Conservation (phyloP, 35 echinoderm and acorn worm genomes). For the Ophioderma brevispina region DNA sequence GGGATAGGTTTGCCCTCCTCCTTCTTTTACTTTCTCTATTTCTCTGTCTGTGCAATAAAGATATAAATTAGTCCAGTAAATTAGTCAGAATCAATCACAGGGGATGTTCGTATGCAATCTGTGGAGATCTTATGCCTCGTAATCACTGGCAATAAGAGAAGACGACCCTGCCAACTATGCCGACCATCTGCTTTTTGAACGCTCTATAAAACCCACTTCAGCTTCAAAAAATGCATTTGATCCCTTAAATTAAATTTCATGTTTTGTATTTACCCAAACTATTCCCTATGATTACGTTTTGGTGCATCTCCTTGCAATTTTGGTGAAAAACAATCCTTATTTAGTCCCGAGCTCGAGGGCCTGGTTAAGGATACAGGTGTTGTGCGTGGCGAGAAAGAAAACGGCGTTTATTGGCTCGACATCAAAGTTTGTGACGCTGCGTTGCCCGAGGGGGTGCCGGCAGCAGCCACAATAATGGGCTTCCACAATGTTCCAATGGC, state of each 20-base stretch:
- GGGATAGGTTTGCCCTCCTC: background rate
- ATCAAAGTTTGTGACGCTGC: background rate
- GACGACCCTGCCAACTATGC: background rate
- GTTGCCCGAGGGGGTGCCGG: background rate
- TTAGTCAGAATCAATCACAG: background rate
- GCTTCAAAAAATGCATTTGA: background rate
- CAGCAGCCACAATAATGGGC: slow-evolving; percentile 36
- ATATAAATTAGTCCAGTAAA: background rate
- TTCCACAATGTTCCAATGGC: slow-evolving; percentile 50
- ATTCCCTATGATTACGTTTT: background rate
- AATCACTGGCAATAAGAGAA: background rate
- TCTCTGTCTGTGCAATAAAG: background rate
- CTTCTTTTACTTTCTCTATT: background rate
- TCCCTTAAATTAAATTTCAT: background rate
- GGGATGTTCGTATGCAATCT: background rate
- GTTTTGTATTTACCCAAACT: background rate
- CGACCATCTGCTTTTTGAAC: background rate
- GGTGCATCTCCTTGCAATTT: background rate
- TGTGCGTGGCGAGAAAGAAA: background rate
- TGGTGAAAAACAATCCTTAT: background rate
- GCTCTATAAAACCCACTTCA: background rate
- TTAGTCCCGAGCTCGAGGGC: background rate
- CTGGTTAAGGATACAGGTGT: slow-evolving; percentile 7
- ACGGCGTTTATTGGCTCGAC: background rate
- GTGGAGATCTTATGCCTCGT: background rate